Conservation (phyloP, 1,140 invertebrate species). For the Megalopta genalis region DNA sequence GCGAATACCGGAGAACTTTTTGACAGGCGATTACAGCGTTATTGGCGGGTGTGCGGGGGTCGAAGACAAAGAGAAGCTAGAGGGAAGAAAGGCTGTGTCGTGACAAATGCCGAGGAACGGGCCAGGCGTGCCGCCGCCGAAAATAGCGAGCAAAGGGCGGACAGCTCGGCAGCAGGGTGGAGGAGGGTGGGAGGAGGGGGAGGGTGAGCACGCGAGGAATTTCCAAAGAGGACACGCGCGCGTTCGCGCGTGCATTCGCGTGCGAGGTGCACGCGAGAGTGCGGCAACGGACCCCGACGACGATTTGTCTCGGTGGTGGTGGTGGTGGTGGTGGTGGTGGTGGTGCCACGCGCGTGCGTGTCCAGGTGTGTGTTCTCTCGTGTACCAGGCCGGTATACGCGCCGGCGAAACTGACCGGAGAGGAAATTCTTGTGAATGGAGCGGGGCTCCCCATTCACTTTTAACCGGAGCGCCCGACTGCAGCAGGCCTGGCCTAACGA, state of each 20-base stretch:
- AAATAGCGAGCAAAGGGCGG: constrained; percentile 14
- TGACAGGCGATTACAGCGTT: too few species aligned
- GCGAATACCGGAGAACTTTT: not conserved
- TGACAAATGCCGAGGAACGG: not conserved
- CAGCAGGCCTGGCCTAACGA: not conserved
- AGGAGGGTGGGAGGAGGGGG: too few species aligned
- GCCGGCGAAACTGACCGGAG: constrained; percentile 60
- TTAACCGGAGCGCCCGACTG: constrained; percentile 67
- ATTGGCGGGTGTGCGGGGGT: not conserved
- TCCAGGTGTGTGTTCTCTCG: not conserved
- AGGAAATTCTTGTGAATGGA: constrained; percentile 79
- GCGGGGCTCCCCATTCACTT: constrained; percentile 77
- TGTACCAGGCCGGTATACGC: constrained; percentile 27
- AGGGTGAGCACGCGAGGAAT: constrained; percentile 34
- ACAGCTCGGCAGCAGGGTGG: too few species aligned
- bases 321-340: too few species aligned
- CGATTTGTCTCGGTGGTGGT: constrained; percentile 29
- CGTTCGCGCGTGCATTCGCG: not conserved
- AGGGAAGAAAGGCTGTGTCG: not conserved
- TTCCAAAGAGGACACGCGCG: not conserved
- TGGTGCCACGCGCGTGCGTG: not conserved
- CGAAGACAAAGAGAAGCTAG: not conserved
- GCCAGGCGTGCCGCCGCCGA: constrained; percentile 1
- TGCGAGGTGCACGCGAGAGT: not conserved
- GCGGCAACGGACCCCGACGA: not conserved